Conservation (phyloP, 2,113 vertebrate species). For the Lichenostomus cassidix region DNA sequence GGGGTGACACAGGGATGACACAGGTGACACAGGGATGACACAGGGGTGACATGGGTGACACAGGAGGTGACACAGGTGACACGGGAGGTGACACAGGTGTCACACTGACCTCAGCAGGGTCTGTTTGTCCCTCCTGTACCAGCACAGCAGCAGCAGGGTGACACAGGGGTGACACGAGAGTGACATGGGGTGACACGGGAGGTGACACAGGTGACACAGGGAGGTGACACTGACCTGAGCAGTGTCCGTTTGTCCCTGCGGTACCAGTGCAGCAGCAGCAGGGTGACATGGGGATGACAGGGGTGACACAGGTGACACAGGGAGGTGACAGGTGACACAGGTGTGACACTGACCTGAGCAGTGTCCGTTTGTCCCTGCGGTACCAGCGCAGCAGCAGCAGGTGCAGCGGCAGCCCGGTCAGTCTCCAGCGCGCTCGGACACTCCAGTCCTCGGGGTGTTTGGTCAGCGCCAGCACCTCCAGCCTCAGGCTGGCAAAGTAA, state of each 20-base stretch:
- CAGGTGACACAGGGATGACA: no score
- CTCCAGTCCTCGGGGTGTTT: constrained; percentile 85
- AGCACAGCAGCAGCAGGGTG: not conserved
- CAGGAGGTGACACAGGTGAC: no score
- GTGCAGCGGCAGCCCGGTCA: constrained; percentile 81
- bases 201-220: not conserved
- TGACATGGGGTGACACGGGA: not conserved
- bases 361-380: constrained; percentile 78
- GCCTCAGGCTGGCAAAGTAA: constrained; percentile 78
- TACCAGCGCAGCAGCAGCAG: constrained; percentile 83
- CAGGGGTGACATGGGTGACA: no score
- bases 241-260: no score
- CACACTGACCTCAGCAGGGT: not conserved
- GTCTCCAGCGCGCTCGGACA: constrained; percentile 86
- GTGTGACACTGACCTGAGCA: constrained; percentile 76
- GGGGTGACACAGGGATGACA: no score
- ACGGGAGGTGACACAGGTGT: not conserved
- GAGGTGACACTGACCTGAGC: no score
- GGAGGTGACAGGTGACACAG: not conserved
- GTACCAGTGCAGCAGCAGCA: no score
- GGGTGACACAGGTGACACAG: not conserved
- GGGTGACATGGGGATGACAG: not conserved
- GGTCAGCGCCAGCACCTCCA: constrained; percentile 88
- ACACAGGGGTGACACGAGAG: no score
- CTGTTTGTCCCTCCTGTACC: not conserved